Conservation (phyloP, 2,113 vertebrate species). For the Actenoides hombroni region DNA sequence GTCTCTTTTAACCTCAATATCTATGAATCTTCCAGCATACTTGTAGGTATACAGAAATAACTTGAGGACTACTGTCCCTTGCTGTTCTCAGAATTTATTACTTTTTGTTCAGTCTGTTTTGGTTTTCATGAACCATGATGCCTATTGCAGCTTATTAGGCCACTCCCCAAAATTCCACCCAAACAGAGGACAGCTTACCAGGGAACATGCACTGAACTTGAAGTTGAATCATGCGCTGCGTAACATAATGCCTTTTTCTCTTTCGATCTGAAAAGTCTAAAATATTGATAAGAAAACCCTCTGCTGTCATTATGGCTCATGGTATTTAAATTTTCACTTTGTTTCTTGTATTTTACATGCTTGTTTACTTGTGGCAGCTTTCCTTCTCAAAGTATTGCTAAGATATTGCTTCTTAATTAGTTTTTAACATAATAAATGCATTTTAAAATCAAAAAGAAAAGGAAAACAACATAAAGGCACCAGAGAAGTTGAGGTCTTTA, state of each 20-base stretch:
- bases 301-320: neutral
- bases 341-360: neutral
- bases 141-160: neutral
- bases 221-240: neutral
- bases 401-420: neutral
- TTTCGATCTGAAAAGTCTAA: neutral
- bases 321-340: neutral
- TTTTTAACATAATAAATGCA: neutral
- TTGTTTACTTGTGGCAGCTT: neutral
- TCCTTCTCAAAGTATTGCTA: neutral
- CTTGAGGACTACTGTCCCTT: neutral
- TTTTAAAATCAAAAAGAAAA: conserved; percentile 9
- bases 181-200: neutral
- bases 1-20: neutral
- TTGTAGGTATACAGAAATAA: neutral
- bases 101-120: neutral
- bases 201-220: neutral
- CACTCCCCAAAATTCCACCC: neutral
- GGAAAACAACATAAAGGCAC: neutral
- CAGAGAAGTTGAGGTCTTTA: neutral
- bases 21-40: neutral
- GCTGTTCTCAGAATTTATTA: neutral
- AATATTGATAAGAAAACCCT: neutral
- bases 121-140: neutral
- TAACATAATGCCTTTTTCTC: neutral